A percentile compares a stretch with the other conserved stretches of the same genome.
Conservation (phyloP, 2,113 vertebrate species). For the Neotoma lepida region DNA sequence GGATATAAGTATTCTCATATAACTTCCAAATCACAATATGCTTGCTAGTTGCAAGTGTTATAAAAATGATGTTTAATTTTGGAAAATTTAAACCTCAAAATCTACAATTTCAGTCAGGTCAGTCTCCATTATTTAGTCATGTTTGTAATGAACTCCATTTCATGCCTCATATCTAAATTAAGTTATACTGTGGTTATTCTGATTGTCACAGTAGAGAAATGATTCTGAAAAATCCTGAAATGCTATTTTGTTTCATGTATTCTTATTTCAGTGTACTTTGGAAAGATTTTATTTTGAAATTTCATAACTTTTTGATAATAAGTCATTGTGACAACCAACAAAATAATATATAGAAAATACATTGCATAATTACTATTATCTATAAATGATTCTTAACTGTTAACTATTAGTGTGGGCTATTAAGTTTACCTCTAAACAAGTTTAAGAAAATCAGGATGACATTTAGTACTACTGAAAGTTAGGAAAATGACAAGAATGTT, state of each 20-base stretch:
- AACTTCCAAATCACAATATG: conserved; percentile 15
- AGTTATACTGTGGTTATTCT: conserved; percentile 17
- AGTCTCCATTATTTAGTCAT: background rate
- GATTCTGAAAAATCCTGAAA: background rate
- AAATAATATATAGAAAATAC: background rate
- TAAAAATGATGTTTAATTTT: background rate
- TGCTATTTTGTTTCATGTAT: background rate
- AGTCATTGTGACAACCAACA: background rate
- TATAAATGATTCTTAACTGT: background rate
- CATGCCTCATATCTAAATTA: conserved; percentile 37
- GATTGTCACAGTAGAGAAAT: background rate
- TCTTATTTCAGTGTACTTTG: background rate
- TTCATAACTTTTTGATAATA: background rate
- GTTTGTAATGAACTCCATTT: background rate
- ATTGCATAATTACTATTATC: background rate
- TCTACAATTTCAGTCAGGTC: background rate
- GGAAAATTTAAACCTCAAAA: conserved; percentile 44
- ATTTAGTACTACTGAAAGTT: background rate
- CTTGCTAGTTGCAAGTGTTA: background rate
- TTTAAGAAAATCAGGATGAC: background rate
- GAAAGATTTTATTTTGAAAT: background rate
- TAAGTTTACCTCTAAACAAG: conserved; percentile 23
- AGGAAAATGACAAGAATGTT: background rate
- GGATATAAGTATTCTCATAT: background rate
- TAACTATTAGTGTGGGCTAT: conserved; percentile 1